These are phyloP conservation scores for Sarcophaga peregrina DNA, from an alignment of 1,140 invertebrate species.

Conservation along the genomic window DNA sequence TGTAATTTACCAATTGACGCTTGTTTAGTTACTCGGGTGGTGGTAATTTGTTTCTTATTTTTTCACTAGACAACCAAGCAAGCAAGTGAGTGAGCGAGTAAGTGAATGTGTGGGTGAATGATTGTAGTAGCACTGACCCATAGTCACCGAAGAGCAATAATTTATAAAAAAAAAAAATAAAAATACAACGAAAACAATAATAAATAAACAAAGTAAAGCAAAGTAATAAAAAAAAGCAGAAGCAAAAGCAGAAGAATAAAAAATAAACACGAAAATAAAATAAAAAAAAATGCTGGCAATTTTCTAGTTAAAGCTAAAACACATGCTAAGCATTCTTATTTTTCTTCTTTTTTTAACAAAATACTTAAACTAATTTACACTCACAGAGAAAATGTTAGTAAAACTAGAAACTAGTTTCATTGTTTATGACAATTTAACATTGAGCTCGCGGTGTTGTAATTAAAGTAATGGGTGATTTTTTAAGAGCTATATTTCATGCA, in stretches of 20 bases:
- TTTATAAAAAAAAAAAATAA: neutral
- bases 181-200: neutral
- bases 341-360: neutral
- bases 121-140: slow-evolving; percentile 12
- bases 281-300: neutral
- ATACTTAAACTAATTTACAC: neutral
- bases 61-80: neutral
- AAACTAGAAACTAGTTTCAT: too few relatives aligned
- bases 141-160: slow-evolving; percentile 2
- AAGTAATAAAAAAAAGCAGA: neutral
- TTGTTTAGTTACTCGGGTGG: neutral
- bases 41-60: neutral
- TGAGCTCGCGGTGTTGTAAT: too few relatives aligned
- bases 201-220: slow-evolving; percentile 6
- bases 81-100: too few relatives aligned
- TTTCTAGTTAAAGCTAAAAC: slow-evolving; percentile 14
- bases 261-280: neutral
- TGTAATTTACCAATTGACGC: slow-evolving; percentile 37
- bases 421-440: too few relatives aligned
- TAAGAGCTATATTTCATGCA: too few relatives aligned
- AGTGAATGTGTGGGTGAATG: too few relatives aligned
- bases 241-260: neutral
- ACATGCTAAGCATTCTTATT: neutral
- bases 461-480: too few relatives aligned
- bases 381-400: neutral